These are phyloP conservation scores for Ferrisia virgata DNA, from an alignment of 2,888 invertebrate species.

Conservation along the genomic window DNA sequence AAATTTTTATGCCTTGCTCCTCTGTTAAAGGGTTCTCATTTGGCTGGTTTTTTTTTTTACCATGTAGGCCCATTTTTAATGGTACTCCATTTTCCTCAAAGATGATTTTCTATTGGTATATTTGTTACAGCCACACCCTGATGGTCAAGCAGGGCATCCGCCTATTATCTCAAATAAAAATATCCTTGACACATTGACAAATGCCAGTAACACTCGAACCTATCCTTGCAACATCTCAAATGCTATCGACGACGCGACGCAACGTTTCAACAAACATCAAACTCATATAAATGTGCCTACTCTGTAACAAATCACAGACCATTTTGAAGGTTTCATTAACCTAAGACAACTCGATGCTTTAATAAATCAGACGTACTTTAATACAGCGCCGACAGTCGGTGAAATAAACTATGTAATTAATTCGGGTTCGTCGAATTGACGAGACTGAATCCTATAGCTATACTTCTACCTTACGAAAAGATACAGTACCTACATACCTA, in stretches of 20 bases:
- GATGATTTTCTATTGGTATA: too few relatives aligned
- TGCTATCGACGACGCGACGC: neutral
- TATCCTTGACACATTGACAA: neutral
- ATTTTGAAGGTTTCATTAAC: neutral
- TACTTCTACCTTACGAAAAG: too few relatives aligned
- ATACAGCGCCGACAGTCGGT: neutral
- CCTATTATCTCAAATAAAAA: neutral
- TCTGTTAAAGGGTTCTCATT: too few relatives aligned
- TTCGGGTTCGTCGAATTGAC: neutral
- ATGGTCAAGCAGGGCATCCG: too few relatives aligned
- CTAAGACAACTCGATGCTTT: neutral
- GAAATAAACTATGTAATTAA: neutral
- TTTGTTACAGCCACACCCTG: too few relatives aligned
- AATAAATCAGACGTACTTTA: neutral
- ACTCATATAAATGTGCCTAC: neutral
- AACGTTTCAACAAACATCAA: too few relatives aligned
- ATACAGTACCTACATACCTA: neutral
- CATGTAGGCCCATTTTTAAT: too few relatives aligned
- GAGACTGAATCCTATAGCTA: neutral
- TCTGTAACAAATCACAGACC: neutral
- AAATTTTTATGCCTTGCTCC: too few relatives aligned
- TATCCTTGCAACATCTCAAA: neutral
- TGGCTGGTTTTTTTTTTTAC: too few relatives aligned
- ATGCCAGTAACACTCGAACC: neutral
- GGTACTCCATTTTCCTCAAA: too few relatives aligned